Base-by-base conservation (phyloP, 2,888 invertebrate species). In the Perizoma flavofasciatum region DNA sequence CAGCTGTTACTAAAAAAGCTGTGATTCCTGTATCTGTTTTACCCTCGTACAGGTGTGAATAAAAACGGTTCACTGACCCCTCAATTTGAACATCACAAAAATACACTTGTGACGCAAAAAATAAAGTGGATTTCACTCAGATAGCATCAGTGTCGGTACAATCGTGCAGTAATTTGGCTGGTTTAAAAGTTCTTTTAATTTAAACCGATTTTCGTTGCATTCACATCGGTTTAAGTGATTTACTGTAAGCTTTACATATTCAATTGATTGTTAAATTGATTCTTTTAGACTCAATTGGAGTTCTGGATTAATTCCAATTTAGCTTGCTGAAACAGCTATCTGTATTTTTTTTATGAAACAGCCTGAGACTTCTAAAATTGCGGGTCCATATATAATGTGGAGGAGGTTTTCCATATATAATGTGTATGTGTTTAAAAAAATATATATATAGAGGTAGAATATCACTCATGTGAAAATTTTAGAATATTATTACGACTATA, bases 141-240 rank as follows among this genome's bases (percentile, higher is more conserved):
- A 49, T 49, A 43, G 52, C 41, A 49, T 56, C 55, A 34, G 45
- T 49, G 51, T 44, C 53, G 32, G 55, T 40, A 52, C 35, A 55
- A 39, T 51, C 45, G 45, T 33, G 35, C 32, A 10, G 49, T 63
- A 47, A 55, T 59, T 59, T 34, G n/a, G 51, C 32, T 51, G 45
- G 57, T 37, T 60, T 55, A 52, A 39, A 58, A 43, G 55, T 49
- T 58, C 56, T 58, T 58, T 60, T 49, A 63, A 59, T 61, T 59
- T 46, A 49, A 61, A 59, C 53, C 46, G 53, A 61, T 59, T 65
- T 59, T 55, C 56, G 50, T 52, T n/a, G 60, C 40, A 44, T 56
- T 49, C 52, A 37, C 40, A 60, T 39, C 56, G 39, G 55, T 46
- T 64, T 56, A 62, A 54, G 59, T 60, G 60, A 61, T 60, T 64